Evolutionary conservation across 2,113 vertebrate genomes (phyloP), one percentile per base, ranked within the genome.

Genomic region (Axis porcinus): DNA sequence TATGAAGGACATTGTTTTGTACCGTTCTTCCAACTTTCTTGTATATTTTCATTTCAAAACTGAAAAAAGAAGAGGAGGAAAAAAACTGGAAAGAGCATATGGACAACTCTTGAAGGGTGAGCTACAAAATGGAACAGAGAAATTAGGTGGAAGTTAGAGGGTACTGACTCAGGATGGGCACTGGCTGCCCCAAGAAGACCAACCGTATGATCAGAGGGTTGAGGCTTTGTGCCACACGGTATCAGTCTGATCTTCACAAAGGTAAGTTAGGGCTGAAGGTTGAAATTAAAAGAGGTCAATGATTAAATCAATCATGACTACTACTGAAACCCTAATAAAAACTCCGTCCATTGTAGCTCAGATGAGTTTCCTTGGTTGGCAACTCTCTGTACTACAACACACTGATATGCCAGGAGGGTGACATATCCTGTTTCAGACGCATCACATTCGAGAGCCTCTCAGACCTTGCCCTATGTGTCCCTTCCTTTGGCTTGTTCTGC

Each of bases 11-110:
- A 79, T 2, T 28, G 79, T 79, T 74, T 55, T n/a, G 43, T 52
- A 92, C n/a, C 12, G 33, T 93, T 55, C 58, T 85, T 58, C 17
- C 23, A 85, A 89, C 12, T 91, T 91, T 54, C 60, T 55, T 91
- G n/a, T 62, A 55, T 83, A 47, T 64, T 92, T 62, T 88, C 62
- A 92, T 76, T 94, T 74, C 62, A 87, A 94, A 96, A 83, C 45
- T 88, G 87, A 82, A 87, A 52, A 54, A 76, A 36, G 25, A 64
- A 47, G 7, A 6, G n/a, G n/a, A 52, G 21, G 27, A 17, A n/a
- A 70, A 86, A 94, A 89, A 86, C 12, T 57, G 27, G 16, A 76
- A 30, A 36, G 54, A 76, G 30, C 28, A 85, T 45, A 85, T 28
- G 60, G 25, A 79, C 79, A 95, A 57, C 19, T 58, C 74, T 84